Base-by-base conservation (phyloP, 1,140 invertebrate genomes). In the Probaryconus sp. region DNA sequence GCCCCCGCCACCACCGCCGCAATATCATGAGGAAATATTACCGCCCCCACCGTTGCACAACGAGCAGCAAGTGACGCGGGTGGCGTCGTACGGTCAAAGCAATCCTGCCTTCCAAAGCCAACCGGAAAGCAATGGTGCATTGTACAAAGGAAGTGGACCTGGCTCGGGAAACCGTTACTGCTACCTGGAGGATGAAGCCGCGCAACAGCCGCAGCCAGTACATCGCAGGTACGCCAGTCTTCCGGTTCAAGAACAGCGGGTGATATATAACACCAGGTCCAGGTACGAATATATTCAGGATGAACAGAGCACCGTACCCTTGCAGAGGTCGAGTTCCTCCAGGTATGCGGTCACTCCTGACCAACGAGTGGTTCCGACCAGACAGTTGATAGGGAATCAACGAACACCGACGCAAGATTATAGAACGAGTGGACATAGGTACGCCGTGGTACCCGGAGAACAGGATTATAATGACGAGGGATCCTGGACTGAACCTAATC, bases 271-370 rank as follows among this genome's bases (percentile, higher is more conserved):
- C 11, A 77, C 43, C 24, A 72, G 69, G 6, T 37, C 78, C 1
- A 79, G 83, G 10, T 88, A 87, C 72, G 86, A 87, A 35, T 87
- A 85, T 58, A 83, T 87, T 17, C 71, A 82, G 30, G 79, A 86
- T 10, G 83, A 82, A 5, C 71, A 77, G 17, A 43, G n/a, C n/a
- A n/a, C 28, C 5, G 16, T 9, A 11, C 79, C 77, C 30, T 42
- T 83, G 10, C 76, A 81, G 18, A 72, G 82, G 18, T 76, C 74
- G 13, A 43, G 70, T 31, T 83, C 82, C 17, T 61, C 76, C 10
- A 75, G 80, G 47, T 85, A 85, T 33, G 80, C 81, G 13, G 81
- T 77, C 50, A 72, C 80, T 26, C 69, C 80, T 7, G 75, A 72
- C 1, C 79, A 84, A 60, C 78, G 82, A 51, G 17, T 30, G 5